Conservation (phyloP, 37 sponge, comb jelly and placozoan genomes). For the Halichondria panicea region DNA sequence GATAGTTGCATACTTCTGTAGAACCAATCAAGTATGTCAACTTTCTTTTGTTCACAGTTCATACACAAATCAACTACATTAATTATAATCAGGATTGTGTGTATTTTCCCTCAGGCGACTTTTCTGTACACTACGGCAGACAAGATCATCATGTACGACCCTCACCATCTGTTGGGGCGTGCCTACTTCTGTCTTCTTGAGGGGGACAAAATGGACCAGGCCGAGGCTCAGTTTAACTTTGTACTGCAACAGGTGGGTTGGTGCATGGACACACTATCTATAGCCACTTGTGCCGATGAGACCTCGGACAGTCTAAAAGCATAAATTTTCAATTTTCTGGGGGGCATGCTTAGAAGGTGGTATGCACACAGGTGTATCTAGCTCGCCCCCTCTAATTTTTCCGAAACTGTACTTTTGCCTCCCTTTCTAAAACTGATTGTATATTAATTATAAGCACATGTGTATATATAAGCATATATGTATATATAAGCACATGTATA, state of each 20-base stretch:
- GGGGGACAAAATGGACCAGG: constrained; percentile 96
- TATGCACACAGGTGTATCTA: no score
- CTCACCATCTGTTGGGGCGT: constrained; percentile 87
- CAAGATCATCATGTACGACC: constrained; percentile 98
- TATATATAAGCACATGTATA: no score
- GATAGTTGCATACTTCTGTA: neutral
- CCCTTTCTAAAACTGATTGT: no score
- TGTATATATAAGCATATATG: no score
- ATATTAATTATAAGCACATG: no score
- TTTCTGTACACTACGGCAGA: constrained; percentile 93
- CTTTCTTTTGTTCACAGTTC: neutral
- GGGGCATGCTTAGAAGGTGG: neutral
- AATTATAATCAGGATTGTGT: neutral
- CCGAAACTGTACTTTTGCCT: no score
- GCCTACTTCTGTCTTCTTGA: constrained; percentile 97
- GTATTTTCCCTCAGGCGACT: constrained; percentile 66
- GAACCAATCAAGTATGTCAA: neutral
- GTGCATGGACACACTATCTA: neutral
- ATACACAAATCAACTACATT: neutral
- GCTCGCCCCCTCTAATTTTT: no score
- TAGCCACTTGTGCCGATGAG: neutral
- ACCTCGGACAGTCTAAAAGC: no score
- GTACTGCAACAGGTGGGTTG: constrained; percentile 76
- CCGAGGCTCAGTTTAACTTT: constrained; percentile 98
- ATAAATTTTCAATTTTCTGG: no score